A percentile compares a stretch with the other conserved stretches of the same genome.
These are phyloP conservation scores for Tetragnatha montana DNA, from an alignment of 2,888 invertebrate species.

Conservation along the genomic window DNA sequence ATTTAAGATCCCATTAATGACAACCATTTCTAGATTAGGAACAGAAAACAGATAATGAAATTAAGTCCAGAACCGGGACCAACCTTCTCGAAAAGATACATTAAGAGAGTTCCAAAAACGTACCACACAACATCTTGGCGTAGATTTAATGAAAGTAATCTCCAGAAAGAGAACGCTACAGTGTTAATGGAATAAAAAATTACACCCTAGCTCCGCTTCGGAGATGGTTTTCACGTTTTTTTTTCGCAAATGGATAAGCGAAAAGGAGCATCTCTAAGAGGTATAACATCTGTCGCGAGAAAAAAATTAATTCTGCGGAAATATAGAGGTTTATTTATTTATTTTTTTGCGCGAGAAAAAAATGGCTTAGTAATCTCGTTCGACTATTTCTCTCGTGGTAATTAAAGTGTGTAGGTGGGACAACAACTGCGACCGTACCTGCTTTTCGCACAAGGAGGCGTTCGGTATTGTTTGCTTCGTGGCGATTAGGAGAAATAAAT, in stretches of 20 bases:
- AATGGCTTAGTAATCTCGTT: no score
- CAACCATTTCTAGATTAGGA: no score
- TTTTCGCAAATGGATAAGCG: not conserved
- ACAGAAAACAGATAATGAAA: no score
- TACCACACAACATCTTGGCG: no score
- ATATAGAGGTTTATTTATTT: no score
- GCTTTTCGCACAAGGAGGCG: not conserved
- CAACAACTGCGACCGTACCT: not conserved
- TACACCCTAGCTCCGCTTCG: not conserved
- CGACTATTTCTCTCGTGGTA: no score
- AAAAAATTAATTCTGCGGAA: conserved; percentile 2
- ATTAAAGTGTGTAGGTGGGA: no score
- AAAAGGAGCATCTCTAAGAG: not conserved
- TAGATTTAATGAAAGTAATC: not conserved
- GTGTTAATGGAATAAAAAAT: not conserved
- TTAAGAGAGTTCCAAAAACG: no score
- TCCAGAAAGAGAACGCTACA: not conserved
- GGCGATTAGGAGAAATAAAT: not conserved
- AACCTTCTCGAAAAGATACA: no score
- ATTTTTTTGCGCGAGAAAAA: no score
- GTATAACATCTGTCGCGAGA: conserved; percentile 54
- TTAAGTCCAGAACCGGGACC: no score
- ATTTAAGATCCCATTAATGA: no score
- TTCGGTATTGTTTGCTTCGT: not conserved
- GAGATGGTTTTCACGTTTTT: not conserved